Evolutionary conservation across 2,113 vertebrate species (phyloP), one percentile per base, ranked within the genome.

Genomic region (Shinisaurus crocodilurus): DNA sequence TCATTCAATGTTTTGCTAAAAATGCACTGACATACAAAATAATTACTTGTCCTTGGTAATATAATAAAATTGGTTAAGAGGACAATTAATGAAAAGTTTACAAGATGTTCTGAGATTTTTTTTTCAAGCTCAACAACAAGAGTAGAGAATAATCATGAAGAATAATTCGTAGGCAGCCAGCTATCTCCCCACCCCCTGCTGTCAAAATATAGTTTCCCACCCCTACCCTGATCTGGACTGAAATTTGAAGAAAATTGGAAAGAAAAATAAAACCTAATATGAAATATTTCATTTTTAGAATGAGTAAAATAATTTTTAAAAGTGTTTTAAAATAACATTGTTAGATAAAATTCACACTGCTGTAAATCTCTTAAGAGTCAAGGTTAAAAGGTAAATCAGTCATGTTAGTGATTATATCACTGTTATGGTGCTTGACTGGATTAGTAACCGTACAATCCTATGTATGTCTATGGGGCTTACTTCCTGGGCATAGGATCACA

Each of bases 1-100:
- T 92, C 45, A 83, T 88, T 74, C 94, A 89, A 69, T 70, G 88
- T 82, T 84, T 88, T 88, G 92, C 86, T 87, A 93, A 86, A n/a
- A 83, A 88, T 63, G 76, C 20, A 60, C 82, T 86, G 27, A 60
- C 48, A 67, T 95, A 91, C 34, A 77, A 40, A n/a, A 93, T 43
- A 90, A 90, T 72, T 37, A 20, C 91, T 48, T 86, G 87, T 90
- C 89, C 93, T 82, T 50, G 89, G 34, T 12, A 90, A 60, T 63
- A 92, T 88, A 37, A 37, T 20, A 75, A 75, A 83, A 18, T 65
- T 16, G 57, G 40, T 37, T 20, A 81, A 90, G 90, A 93, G 87
- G 89, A 84, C 37, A 76, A 80, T 89, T 27, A 25, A 48, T 45
- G 32, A 79, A 75, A 83, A 85, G 81, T 63, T 54, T 48, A 87